Percentiles rank a stretch among this genome's conserved stretches.
Conservation (phyloP, 2,797 vertebrate species). For the Petrocephalus sullivani region DNA sequence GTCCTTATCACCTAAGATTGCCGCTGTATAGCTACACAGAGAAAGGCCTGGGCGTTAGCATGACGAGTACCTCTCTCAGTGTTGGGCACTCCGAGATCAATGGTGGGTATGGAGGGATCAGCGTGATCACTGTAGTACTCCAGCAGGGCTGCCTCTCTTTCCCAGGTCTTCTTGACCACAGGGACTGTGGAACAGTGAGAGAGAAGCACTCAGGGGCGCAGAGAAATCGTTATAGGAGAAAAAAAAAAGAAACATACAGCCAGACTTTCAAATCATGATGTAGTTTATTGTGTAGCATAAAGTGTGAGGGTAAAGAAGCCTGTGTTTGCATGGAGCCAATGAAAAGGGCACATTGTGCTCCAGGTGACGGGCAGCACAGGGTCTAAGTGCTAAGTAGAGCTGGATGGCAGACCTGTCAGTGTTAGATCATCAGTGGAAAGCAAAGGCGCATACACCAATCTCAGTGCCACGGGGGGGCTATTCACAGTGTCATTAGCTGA, state of each 20-base stretch:
- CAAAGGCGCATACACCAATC: not conserved
- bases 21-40: not conserved
- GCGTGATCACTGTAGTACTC: conserved; percentile 89
- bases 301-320: not conserved
- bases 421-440: not conserved
- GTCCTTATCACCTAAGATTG: not conserved
- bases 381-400: not conserved
- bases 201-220: not conserved
- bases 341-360: not conserved
- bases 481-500: not conserved
- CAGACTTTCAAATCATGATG: not conserved
- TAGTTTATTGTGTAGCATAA: not conserved
- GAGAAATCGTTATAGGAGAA: not conserved
- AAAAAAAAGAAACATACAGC: not conserved
- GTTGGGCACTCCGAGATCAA: conserved; percentile 85
- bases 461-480: not conserved
- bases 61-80: conserved; percentile 82
- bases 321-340: not conserved
- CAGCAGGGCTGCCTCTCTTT: conserved; percentile 70
- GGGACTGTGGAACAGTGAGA: conserved; percentile 68
- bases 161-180: conserved; percentile 94
- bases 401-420: not conserved
- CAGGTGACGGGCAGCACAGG: not conserved
- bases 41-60: not conserved
- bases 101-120: conserved; percentile 81